A percentile compares a stretch with the other conserved stretches of the same genome.
These are phyloP conservation scores for Scylla paramamosain DNA, from an alignment of 1,140 invertebrate species.

Conservation along the genomic window DNA sequence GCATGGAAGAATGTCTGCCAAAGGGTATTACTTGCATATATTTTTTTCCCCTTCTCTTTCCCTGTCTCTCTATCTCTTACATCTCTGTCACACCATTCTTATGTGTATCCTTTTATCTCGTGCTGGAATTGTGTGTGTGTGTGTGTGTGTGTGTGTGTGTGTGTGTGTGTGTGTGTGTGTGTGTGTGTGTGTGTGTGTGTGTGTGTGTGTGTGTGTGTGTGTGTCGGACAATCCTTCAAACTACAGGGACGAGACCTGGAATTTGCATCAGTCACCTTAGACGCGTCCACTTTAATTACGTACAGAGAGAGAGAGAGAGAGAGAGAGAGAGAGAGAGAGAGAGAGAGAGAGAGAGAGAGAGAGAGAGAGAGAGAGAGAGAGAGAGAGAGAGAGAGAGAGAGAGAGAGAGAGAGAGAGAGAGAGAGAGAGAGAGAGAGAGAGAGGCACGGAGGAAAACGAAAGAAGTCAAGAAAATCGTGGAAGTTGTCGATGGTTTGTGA, in stretches of 20 bases:
- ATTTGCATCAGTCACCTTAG: slow-evolving; percentile 40
- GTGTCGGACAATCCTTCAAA: neutral
- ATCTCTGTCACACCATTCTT: neutral
- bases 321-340: slow-evolving; percentile 45
- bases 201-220: neutral
- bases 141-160: neutral
- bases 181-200: too few species aligned
- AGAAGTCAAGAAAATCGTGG: neutral
- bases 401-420: slow-evolving; percentile 47
- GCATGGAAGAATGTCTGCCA: neutral
- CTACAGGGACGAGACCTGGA: neutral
- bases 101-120: neutral
- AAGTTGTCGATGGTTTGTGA: slow-evolving; percentile 5
- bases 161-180: neutral
- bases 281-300: slow-evolving; percentile 21
- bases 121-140: neutral
- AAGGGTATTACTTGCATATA: neutral
- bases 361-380: slow-evolving; percentile 52
- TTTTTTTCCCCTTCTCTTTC: neutral
- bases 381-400: slow-evolving; percentile 40
- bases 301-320: slow-evolving; percentile 19
- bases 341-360: slow-evolving; percentile 51
- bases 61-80: neutral
- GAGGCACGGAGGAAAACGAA: neutral
- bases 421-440: slow-evolving; percentile 41